Conservation (phyloP, 2,113 vertebrate genomes). For the Cyphomyrus discorhynchus region DNA sequence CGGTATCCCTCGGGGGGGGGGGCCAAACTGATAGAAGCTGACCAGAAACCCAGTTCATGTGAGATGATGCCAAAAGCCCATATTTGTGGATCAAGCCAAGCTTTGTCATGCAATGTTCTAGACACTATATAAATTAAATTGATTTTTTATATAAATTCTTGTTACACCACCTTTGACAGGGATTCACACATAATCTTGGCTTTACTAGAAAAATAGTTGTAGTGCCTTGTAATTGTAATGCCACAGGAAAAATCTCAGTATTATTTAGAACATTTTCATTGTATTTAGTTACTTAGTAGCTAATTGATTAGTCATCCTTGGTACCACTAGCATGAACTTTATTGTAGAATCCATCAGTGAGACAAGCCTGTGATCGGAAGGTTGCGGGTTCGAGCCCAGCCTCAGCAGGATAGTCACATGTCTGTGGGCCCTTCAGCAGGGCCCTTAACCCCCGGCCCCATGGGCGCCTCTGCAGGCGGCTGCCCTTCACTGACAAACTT, state of each 20-base stretch:
- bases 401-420: background rate
- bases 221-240: background rate
- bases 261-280: background rate
- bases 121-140: background rate
- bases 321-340: background rate
- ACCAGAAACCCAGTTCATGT: constrained; percentile 38
- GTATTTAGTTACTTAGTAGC: background rate
- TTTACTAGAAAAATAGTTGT: background rate
- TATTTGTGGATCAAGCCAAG: constrained; percentile 24
- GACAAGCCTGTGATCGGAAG: background rate
- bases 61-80: constrained; percentile 33
- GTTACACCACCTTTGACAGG: background rate
- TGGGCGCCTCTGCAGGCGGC: no score
- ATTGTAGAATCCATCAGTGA: background rate
- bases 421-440: background rate
- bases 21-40: constrained; percentile 20
- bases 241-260: background rate
- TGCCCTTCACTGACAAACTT: no score
- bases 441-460: background rate
- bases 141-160: background rate
- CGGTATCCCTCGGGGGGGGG: constrained; percentile 47
- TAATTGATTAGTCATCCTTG: background rate
- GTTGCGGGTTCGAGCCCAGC: background rate
- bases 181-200: background rate
- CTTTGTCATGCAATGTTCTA: constrained; percentile 23